These are phyloP conservation scores for Amaurobius ferox DNA, from an alignment of 2,888 invertebrate genomes.

Conservation along the genomic window DNA sequence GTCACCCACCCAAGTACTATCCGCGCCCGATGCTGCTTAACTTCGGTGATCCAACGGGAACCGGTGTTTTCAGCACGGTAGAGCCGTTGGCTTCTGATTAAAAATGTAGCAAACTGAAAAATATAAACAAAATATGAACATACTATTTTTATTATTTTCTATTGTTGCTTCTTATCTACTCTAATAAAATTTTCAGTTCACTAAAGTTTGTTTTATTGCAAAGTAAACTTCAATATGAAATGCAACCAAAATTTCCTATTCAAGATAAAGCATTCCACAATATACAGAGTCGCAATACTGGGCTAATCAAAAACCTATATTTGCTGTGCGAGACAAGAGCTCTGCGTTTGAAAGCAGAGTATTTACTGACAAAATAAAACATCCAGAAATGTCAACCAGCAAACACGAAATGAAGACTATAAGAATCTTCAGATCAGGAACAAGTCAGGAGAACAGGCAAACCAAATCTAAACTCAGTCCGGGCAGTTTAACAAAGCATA, in stretches of 20 bases:
- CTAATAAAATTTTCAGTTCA: not conserved
- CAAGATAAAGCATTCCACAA: not conserved
- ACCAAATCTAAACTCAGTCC: slow-evolving; percentile 16
- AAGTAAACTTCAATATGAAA: not conserved
- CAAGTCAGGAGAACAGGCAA: slow-evolving; percentile 7
- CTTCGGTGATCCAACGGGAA: too few species aligned
- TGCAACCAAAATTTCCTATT: not conserved
- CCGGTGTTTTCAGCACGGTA: too few species aligned
- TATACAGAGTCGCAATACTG: not conserved
- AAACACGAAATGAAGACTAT: not conserved
- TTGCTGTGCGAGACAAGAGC: not conserved
- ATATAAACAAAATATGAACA: too few species aligned
- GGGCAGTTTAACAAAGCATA: slow-evolving; percentile 65
- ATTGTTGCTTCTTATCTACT: too few species aligned
- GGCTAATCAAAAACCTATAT: slow-evolving; percentile 9
- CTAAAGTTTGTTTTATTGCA: not conserved
- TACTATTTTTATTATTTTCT: too few species aligned
- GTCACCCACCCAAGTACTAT: too few species aligned
- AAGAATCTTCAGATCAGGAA: not conserved
- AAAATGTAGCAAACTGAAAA: too few species aligned
- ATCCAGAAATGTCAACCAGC: not conserved
- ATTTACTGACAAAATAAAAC: not conserved
- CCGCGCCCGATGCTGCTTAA: too few species aligned
- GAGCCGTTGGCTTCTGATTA: too few species aligned
- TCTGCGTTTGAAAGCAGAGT: not conserved